Evolutionary conservation across 2,113 vertebrate species (phyloP).

Genomic region (Gnathochromis pfefferi): DNA sequence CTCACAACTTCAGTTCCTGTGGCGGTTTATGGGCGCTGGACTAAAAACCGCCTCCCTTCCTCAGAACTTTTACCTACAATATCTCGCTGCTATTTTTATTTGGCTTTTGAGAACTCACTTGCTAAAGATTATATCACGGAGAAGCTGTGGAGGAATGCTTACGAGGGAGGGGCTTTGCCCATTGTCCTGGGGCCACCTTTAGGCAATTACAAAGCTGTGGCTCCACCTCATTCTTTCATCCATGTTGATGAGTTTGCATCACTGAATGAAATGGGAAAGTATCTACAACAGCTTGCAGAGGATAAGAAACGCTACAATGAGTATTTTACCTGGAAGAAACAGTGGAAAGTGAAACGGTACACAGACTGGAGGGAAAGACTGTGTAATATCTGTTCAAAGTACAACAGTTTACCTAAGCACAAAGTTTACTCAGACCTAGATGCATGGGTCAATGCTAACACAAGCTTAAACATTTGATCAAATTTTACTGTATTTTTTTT

Average conservation of each 20-base stretch:
- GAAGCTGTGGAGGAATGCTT: constrained; percentile 87
- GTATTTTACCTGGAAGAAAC: constrained; percentile 77
- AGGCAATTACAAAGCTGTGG: constrained; percentile 75
- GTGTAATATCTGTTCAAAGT: constrained; percentile 76
- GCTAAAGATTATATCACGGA: constrained; percentile 89
- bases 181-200: constrained; percentile 81
- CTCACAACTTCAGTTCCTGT: constrained; percentile 70
- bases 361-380: constrained; percentile 80
- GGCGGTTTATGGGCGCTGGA: constrained; percentile 74
- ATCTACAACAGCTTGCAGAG: constrained; percentile 62
- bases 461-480: not conserved
- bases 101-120: constrained; percentile 88
- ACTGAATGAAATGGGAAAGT: constrained; percentile 66
- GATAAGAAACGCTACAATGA: constrained; percentile 68
- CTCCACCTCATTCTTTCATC: constrained; percentile 80
- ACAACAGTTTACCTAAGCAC: constrained; percentile 48
- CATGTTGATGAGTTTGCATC: constrained; percentile 83
- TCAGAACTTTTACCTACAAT: constrained; percentile 71
- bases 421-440: constrained; percentile 72
- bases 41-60: constrained; percentile 38
- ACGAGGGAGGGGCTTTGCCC: constrained; percentile 75
- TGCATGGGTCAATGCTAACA: constrained; percentile 59
- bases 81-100: constrained; percentile 85
- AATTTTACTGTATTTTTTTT: not conserved
- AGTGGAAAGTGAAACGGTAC: constrained; percentile 66